These are phyloP conservation scores for Drosophila tsacasi DNA, from an alignment of 1,140 invertebrate genomes.

Conservation along the genomic window DNA sequence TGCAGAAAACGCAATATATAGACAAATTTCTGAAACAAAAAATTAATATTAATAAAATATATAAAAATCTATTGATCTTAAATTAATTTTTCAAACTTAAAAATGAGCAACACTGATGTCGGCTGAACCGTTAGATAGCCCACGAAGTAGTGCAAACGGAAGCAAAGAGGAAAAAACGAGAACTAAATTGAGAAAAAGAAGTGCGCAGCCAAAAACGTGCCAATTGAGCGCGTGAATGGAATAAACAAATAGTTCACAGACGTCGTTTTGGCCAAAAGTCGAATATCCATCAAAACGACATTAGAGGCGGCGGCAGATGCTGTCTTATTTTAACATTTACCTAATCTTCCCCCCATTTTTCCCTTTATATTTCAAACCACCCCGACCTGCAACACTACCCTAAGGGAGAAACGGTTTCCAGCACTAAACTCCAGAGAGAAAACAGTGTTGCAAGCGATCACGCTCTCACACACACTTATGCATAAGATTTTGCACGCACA, in stretches of 20 bases:
- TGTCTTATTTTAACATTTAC: constrained; percentile 3
- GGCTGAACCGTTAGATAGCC: constrained; percentile 18
- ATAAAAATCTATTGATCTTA: neutral
- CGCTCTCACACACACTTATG: constrained; percentile 31
- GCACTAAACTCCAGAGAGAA: constrained; percentile 7
- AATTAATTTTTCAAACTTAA: neutral
- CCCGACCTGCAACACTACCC: constrained; percentile 23
- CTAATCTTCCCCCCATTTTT: neutral
- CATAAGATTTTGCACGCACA: constrained; percentile 32
- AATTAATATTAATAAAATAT: neutral
- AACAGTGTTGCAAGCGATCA: constrained; percentile 45
- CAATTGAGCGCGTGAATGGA: constrained; percentile 70
- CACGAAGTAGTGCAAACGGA: constrained; percentile 53
- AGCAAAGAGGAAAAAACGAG: constrained; percentile 12
- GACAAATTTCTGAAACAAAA: neutral
- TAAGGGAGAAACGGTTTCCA: neutral
- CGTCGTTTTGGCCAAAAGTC: constrained; percentile 28
- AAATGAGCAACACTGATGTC: neutral
- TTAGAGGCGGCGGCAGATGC: constrained; percentile 51
- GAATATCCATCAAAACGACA: constrained; percentile 73
- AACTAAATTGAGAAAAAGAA: constrained; percentile 50
- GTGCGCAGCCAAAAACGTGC: constrained; percentile 62
- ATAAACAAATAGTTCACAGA: constrained; percentile 51
- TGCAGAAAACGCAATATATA: neutral
- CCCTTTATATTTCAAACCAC: constrained; percentile 28